phyloP scores from a whole-genome alignment of 92 coral and sea anemone species.

The Metridium senile region DNA sequence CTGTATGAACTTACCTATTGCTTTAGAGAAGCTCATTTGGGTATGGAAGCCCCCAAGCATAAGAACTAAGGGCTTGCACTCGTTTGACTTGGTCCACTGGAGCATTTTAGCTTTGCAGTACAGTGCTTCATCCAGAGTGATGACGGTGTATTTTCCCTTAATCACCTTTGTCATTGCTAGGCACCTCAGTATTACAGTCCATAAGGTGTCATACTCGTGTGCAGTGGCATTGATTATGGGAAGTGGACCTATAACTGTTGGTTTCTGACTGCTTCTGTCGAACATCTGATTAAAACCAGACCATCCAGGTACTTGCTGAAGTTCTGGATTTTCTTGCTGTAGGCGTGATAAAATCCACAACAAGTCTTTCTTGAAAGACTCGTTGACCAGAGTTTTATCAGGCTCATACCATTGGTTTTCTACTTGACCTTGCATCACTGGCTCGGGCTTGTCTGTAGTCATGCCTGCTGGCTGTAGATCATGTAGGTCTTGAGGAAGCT shows the following conservation, averaged over 20 bases:
- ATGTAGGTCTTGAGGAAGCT: constrained; percentile 55
- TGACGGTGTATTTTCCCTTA: constrained; percentile 32
- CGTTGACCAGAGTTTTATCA: constrained; percentile 34
- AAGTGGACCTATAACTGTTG: constrained; percentile 63
- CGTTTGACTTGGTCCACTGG: constrained; percentile 45
- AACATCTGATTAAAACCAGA: constrained; percentile 58
- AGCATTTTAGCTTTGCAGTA: constrained; percentile 47
- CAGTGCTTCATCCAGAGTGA: constrained; percentile 47
- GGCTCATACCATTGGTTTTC: constrained; percentile 39
- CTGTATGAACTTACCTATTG: constrained; percentile 48
- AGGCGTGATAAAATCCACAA: constrained; percentile 44
- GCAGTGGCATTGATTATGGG: constrained; percentile 64
- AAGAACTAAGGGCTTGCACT: constrained; percentile 42
- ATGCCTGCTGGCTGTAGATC: constrained; percentile 37
- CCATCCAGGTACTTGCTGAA: constrained; percentile 61
- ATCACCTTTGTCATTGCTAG: constrained; percentile 38
- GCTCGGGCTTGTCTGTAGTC: constrained; percentile 49
- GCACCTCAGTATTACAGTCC: constrained; percentile 50
- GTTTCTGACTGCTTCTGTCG: constrained; percentile 13
- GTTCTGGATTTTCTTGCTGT: constrained; percentile 35
- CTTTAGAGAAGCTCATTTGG: constrained; percentile 59
- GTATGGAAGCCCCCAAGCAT: constrained; percentile 65
- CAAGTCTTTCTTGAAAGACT: constrained; percentile 54
- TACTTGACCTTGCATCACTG: constrained; percentile 32
- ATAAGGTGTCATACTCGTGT: constrained; percentile 47